Conservation (phyloP, 2,888 invertebrate genomes). For the Agrilus biguttatus region DNA sequence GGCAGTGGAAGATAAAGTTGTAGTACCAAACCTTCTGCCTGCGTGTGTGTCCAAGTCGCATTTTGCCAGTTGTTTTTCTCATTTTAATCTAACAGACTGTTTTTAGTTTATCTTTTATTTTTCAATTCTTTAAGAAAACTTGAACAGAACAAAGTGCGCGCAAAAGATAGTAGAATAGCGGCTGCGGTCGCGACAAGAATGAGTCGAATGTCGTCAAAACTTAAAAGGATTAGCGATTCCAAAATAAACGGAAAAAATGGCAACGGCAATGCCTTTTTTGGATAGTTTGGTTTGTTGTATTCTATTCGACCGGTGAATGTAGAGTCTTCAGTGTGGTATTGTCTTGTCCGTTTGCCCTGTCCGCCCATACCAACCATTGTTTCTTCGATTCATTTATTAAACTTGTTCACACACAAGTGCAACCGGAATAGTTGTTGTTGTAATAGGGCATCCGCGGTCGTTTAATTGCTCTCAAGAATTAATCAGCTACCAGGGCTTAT, state of each 20-base stretch:
- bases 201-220: too few species aligned
- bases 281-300: slow-evolving; percentile 7
- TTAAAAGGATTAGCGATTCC: background rate
- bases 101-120: too few species aligned
- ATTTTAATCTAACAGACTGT: too few species aligned
- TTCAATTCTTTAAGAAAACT: too few species aligned
- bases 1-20: too few species aligned
- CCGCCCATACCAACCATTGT: slow-evolving; percentile 19
- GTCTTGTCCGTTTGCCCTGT: slow-evolving; percentile 17
- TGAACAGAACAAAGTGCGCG: too few species aligned
- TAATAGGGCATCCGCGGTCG: slow-evolving; percentile 11
- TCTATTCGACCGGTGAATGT: slow-evolving; percentile 11
- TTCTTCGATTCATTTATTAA: slow-evolving; percentile 16
- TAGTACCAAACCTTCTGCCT: too few species aligned
- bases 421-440: slow-evolving; percentile 10
- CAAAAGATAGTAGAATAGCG: too few species aligned
- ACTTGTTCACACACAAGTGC: slow-evolving; percentile 13
- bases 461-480: slow-evolving; percentile 2
- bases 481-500: too few species aligned
- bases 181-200: too few species aligned
- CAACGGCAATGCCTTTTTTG: slow-evolving; percentile 6
- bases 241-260: slow-evolving; percentile 3
- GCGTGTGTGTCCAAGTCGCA: too few species aligned
- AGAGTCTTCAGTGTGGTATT: slow-evolving; percentile 17
- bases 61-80: too few species aligned